Evolutionary conservation across 2,888 invertebrate species (phyloP), one percentile per base, ranked within the genome.

Genomic region (Eucriotettix oculatus): DNA sequence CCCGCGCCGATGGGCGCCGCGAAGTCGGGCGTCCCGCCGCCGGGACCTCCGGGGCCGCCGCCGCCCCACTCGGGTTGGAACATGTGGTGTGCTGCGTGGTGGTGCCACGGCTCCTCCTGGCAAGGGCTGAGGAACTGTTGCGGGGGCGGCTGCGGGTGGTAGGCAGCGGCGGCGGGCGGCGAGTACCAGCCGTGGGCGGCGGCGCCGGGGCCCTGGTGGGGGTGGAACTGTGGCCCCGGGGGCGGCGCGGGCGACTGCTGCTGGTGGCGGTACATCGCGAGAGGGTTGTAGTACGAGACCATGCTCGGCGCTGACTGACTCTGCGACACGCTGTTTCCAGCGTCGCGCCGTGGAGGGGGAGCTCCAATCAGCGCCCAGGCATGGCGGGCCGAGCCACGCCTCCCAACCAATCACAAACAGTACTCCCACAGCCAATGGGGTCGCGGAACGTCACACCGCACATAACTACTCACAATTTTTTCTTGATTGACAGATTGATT

Each of bases 281-380:
- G 75, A 72, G 83, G 78, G 74, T 82, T 81, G 69, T 83, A 86
- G 73, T 86, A 87, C 66, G 85, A 85, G 75, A 87, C 85, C 87
- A 87, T 86, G 44, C 17, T 54, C 7, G 42, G 55, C 40, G 29
- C 29, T 40, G 55, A 29, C 41, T 14, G 41, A n/a, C 55, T 12
- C 55, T n/a, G n/a, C n/a, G 55, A 29, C n/a, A 14, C 55, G 29
- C 14, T 55, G 42, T 11, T n/a, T 29, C 40, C 10, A 14, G 29
- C n/a, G 55, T 10, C 40, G 54, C 54, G 55, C 40, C 40, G 54
- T 29, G 55, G 55, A n/a, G 55, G 55, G 29, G 55, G 55, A 10
- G 40, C 29, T 29, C 55, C 40, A 41, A 41, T n/a, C 48, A 48
- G 29, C 29, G 29, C 3, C 29, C 29, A 29, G 29, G 29, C 29